These are phyloP conservation scores for Brachionus sp. DNA, from an alignment of 1,140 invertebrate genomes.

Conservation along the genomic window DNA sequence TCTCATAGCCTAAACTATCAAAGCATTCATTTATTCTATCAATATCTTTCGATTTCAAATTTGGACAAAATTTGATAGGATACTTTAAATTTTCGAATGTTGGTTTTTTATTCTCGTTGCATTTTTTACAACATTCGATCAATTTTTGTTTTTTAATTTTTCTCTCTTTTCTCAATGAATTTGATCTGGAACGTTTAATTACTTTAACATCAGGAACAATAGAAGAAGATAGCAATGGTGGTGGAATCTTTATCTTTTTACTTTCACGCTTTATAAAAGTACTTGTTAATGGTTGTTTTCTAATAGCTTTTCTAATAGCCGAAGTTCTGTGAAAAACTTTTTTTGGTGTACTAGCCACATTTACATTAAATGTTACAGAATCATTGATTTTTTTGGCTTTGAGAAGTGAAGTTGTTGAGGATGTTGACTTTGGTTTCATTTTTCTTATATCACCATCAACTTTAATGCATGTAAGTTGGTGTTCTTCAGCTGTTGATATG, in stretches of 20 bases:
- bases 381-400: not conserved
- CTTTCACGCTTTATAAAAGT: not conserved
- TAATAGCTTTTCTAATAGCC: not conserved
- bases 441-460: not conserved
- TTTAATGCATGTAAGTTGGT: not conserved
- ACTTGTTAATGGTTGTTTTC: slow-evolving; percentile 17
- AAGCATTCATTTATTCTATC: not conserved
- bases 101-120: not conserved
- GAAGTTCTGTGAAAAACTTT: not conserved
- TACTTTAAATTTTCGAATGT: not conserved
- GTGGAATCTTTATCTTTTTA: slow-evolving; percentile 9
- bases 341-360: slow-evolving; percentile 32
- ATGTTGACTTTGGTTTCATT: slow-evolving; percentile 25
- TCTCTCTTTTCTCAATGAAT: not conserved
- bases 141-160: slow-evolving; percentile 4
- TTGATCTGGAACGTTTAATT: not conserved
- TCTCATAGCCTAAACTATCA: not conserved
- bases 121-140: not conserved
- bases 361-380: slow-evolving; percentile 16
- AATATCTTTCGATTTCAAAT: slow-evolving; percentile 28
- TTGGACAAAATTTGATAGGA: slow-evolving; percentile 27
- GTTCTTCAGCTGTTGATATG: slow-evolving; percentile 5
- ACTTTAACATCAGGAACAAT: not conserved
- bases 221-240: slow-evolving; percentile 22
- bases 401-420: not conserved